Conservation (phyloP, 2,888 invertebrate genomes). For the Agrotis segetum region DNA sequence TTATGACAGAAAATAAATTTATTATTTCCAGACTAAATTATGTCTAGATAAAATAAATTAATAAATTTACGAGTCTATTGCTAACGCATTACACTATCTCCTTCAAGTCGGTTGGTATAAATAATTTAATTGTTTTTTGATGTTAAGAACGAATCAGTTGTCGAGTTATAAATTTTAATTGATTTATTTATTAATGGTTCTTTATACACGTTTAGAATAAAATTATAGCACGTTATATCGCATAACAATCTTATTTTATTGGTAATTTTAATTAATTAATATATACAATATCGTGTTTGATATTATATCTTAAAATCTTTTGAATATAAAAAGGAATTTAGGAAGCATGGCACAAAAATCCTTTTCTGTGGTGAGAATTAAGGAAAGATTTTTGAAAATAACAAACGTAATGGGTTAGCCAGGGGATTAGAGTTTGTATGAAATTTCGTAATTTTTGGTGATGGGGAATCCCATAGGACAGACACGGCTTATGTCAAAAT, state of each 20-base stretch:
- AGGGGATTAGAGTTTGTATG: neutral
- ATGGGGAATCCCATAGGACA: neutral
- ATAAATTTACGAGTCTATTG: conserved; percentile 9
- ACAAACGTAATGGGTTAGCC: too few relatives aligned
- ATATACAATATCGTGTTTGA: neutral
- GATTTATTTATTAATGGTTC: conserved; percentile 6
- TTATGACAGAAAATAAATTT: conserved; percentile 36
- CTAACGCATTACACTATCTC: conserved; percentile 33
- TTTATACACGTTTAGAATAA: neutral
- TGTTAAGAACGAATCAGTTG: conserved; percentile 18
- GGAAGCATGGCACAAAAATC: too few relatives aligned
- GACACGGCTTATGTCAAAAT: neutral
- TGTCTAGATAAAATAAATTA: conserved; percentile 37
- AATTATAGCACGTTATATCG: neutral
- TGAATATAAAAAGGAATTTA: too few relatives aligned
- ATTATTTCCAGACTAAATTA: conserved; percentile 18
- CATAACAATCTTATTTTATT: neutral
- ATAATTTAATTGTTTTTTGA: conserved; percentile 36
- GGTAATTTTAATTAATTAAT: neutral
- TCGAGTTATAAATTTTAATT: conserved; percentile 4
- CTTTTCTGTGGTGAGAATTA: too few relatives aligned
- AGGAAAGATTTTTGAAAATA: neutral
- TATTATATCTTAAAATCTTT: too few relatives aligned
- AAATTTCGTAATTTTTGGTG: neutral
- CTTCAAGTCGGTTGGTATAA: conserved; percentile 20